Percentiles rank a stretch among this genome's conserved stretches.
Evolutionary conservation across 1,140 invertebrate genomes (phyloP).

Genomic region (Drosophila littoralis): DNA sequence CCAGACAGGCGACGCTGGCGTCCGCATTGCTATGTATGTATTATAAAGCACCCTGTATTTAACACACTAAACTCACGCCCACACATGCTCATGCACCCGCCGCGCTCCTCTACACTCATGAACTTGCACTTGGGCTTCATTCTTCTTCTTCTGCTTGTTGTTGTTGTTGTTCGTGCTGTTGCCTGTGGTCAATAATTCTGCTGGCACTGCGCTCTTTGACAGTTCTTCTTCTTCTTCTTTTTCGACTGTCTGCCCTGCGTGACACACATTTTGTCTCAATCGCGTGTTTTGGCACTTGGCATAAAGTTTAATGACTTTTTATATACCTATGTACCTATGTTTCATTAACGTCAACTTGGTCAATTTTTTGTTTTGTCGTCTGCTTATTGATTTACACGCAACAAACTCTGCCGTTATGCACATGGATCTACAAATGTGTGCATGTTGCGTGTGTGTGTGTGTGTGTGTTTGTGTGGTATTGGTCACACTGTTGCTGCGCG

Average conservation of each 20-base stretch:
- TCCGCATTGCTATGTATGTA: conserved; percentile 42
- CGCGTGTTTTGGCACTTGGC: conserved; percentile 24
- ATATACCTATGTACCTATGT: conserved; percentile 1
- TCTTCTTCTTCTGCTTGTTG: conserved; percentile 4
- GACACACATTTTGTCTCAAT: conserved; percentile 41
- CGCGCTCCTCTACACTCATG: background rate
- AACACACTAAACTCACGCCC: conserved; percentile 24
- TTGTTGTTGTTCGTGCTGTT: conserved; percentile 8
- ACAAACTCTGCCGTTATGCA: background rate
- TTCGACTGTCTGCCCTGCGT: conserved; percentile 3
- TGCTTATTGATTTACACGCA: conserved; percentile 29
- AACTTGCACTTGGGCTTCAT: conserved; percentile 37
- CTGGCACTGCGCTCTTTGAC: conserved; percentile 14
- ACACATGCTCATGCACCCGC: background rate
- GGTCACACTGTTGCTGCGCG: conserved; percentile 17
- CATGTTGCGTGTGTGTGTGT: conserved; percentile 2
- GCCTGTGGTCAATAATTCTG: conserved; percentile 26
- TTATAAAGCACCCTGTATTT: conserved; percentile 35
- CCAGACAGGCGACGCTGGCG: conserved; percentile 12
- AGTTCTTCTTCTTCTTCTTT: conserved; percentile 7
- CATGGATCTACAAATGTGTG: conserved; percentile 7
- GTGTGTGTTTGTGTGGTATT: conserved; percentile 11
- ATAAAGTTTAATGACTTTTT: conserved; percentile 44
- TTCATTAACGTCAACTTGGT: background rate
- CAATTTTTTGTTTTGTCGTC: conserved; percentile 7